These are phyloP conservation scores for Heliocidaris tuberculata DNA, from an alignment of 35 echinoderm and acorn worm genomes.

Conservation along the genomic window DNA sequence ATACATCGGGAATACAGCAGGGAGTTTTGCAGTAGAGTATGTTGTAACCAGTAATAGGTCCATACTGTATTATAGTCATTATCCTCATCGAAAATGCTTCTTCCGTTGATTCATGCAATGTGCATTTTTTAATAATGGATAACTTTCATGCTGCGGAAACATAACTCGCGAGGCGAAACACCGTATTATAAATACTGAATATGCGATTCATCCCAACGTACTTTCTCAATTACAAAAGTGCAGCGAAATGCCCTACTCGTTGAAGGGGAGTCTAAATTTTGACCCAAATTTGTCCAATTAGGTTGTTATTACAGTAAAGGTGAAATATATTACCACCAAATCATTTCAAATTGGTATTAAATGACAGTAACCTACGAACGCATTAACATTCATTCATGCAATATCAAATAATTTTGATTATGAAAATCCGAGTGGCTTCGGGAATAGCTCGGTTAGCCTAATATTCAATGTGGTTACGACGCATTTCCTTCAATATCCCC, in stretches of 20 bases:
- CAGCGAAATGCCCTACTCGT: neutral
- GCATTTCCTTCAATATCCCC: neutral
- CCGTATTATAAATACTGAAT: neutral
- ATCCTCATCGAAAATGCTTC: too few relatives aligned
- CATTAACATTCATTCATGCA: neutral
- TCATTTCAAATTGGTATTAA: neutral
- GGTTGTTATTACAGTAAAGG: neutral
- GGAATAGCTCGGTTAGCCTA: neutral
- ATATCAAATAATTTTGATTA: constrained; percentile 3
- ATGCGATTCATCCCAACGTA: neutral
- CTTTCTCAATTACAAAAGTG: neutral
- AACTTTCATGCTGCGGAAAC: neutral
- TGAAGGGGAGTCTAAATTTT: neutral
- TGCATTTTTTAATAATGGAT: neutral
- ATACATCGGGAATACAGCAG: neutral
- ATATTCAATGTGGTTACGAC: neutral
- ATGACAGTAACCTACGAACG: neutral
- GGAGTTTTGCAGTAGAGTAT: too few relatives aligned
- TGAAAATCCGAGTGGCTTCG: neutral
- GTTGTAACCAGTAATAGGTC: too few relatives aligned
- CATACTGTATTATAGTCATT: too few relatives aligned
- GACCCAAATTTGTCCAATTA: neutral
- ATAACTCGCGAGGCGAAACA: too few relatives aligned
- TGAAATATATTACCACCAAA: neutral
- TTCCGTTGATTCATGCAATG: too few relatives aligned